Base-by-base conservation (phyloP, 2,888 invertebrate genomes). In the Suillia variegata region DNA sequence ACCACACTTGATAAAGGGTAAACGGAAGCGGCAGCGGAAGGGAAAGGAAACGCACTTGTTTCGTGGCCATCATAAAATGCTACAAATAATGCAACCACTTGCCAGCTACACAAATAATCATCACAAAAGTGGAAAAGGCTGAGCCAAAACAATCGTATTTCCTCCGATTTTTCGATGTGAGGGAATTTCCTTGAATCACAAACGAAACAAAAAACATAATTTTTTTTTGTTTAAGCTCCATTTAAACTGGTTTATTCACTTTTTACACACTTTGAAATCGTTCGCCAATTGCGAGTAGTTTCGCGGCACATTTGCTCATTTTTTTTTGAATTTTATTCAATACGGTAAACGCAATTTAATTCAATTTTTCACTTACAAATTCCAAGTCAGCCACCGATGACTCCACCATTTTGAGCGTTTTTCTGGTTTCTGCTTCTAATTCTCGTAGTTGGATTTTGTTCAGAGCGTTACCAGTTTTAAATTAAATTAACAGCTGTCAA, bases 331-430 rank as follows among this genome's bases (percentile, higher is more conserved):
- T 45, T 45, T 18, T 45, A 6, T 45, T 17, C 8, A 17, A 18
- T 45, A 18, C 45, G 18, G n/a, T 13, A 45, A 26, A 24, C 24
- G 15, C n/a, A 50, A 50, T 24, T 15, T 26, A 50, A 24, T 50
- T 24, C 6, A 50, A 47, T 62, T 62, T 50, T 66, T 26, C 68
- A 71, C 71, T 71, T 67, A 71, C 71, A 67, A 67, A 68, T 67
- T 71, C 71, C 59, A 64, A 66, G 66, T 69, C 70, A 71, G 72
- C 70, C 71, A 70, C 69, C 64, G 69, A 70, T 67, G 76, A 76
- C 75, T 74, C 76, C 76, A 76, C 76, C 76, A 76, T 76, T 76
- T 76, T 75, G 54, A 69, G 68, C 70, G 63, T 65, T 67, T 64
- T n/a, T n/a, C n/a, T n/a, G n/a, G n/a, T n/a, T n/a, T n/a, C n/a